These are phyloP conservation scores for Coremacera marginata DNA, from an alignment of 2,888 invertebrate species.

Conservation along the genomic window DNA sequence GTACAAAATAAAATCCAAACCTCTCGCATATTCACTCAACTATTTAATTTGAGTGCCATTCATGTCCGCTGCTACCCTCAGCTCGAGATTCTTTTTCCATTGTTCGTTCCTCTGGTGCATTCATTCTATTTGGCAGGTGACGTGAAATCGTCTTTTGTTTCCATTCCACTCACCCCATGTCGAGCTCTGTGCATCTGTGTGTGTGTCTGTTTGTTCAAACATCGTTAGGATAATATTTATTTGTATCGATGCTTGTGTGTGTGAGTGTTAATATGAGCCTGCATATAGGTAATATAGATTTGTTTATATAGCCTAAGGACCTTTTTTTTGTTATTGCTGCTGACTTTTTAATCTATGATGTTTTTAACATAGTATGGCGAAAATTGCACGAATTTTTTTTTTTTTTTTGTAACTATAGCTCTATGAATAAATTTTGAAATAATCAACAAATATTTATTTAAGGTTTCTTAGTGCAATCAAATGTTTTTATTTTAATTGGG, in stretches of 20 bases:
- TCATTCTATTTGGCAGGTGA: constrained; percentile 69
- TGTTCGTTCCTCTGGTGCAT: constrained; percentile 37
- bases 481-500: background rate
- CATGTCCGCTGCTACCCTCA: constrained; percentile 31
- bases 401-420: background rate
- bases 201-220: background rate
- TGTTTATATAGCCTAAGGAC: constrained; percentile 28
- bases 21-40: constrained; percentile 65
- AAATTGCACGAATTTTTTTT: background rate
- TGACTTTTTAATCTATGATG: constrained; percentile 26
- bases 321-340: constrained; percentile 21
- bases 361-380: background rate
- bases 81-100: constrained; percentile 28
- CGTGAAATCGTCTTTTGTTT: constrained; percentile 70
- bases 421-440: constrained; percentile 31
- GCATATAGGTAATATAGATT: constrained; percentile 13
- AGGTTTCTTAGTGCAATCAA: background rate
- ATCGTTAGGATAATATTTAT: constrained; percentile 31
- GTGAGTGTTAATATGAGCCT: background rate
- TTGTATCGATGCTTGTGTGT: background rate
- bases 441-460: constrained; percentile 29
- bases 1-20: constrained; percentile 39
- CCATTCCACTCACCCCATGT: constrained; percentile 43
- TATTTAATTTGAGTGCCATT: constrained; percentile 62
- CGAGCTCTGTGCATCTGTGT: background rate